Percentiles rank a stretch among this genome's conserved stretches.
These are phyloP conservation scores for Lutjanus campechanus DNA, from an alignment of 2,797 vertebrate genomes.

Conservation along the genomic window DNA sequence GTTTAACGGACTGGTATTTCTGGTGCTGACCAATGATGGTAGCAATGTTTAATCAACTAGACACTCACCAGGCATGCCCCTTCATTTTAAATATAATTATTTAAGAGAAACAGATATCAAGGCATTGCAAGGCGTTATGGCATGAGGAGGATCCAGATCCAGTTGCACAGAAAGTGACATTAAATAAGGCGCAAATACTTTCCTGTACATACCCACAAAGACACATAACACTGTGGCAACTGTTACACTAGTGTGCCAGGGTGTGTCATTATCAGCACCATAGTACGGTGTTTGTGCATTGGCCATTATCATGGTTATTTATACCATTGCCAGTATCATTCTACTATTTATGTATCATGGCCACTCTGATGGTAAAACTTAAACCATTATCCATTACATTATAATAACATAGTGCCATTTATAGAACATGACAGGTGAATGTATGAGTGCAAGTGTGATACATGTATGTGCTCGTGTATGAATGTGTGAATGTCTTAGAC, in stretches of 20 bases:
- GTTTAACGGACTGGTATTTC: too few relatives aligned
- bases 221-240: not conserved
- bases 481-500: slow-evolving; percentile 55
- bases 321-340: not conserved
- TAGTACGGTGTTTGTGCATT: not conserved
- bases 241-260: not conserved
- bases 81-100: not conserved
- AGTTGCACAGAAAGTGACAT: not conserved
- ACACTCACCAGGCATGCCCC: too few relatives aligned
- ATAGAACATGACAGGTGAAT: slow-evolving; percentile 40
- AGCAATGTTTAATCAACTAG: too few relatives aligned
- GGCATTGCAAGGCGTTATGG: not conserved
- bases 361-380: slow-evolving; percentile 16
- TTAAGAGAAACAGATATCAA: not conserved
- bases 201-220: not conserved
- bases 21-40: too few relatives aligned
- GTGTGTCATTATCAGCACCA: not conserved
- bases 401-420: slow-evolving; percentile 40
- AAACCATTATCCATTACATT: slow-evolving; percentile 45
- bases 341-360: not conserved
- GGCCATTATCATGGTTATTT: not conserved
- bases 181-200: not conserved
- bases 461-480: slow-evolving; percentile 36
- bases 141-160: not conserved
- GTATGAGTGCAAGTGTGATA: slow-evolving; percentile 35